Conservation (phyloP, 2,797 vertebrate genomes). For the Myotis planiceps region DNA sequence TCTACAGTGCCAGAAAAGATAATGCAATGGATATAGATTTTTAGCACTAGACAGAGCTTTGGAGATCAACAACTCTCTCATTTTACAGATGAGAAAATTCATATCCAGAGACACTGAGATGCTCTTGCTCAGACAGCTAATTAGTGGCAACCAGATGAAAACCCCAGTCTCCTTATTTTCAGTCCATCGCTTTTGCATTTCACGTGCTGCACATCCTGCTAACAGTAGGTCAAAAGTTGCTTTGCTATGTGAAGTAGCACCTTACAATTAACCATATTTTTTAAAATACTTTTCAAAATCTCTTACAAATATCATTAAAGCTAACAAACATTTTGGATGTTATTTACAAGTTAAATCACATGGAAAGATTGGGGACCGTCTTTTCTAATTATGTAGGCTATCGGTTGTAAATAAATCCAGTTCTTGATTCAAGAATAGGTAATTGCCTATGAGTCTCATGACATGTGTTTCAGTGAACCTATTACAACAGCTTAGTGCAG, state of each 20-base stretch:
- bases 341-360: neutral
- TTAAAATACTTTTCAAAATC: neutral
- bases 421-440: neutral
- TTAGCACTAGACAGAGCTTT: neutral
- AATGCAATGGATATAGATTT: neutral
- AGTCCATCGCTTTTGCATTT: neutral
- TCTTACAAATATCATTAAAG: neutral
- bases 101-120: neutral
- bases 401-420: neutral
- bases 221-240: neutral
- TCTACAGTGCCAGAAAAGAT: neutral
- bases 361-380: neutral
- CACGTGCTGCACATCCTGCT: neutral
- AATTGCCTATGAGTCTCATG: neutral
- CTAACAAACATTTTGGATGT: neutral
- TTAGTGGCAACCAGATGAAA: neutral
- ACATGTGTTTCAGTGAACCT: neutral
- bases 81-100: slow-evolving; percentile 36
- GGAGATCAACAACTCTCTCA: neutral
- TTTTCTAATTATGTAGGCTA: neutral
- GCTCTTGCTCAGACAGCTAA: slow-evolving; percentile 1
- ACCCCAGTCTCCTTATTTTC: neutral
- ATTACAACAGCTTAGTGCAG: neutral
- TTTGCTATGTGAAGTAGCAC: neutral
- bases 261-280: neutral